Evolutionary conservation across 2,888 invertebrate species (phyloP).

Genomic region (Yponomeuta cagnagella): DNA sequence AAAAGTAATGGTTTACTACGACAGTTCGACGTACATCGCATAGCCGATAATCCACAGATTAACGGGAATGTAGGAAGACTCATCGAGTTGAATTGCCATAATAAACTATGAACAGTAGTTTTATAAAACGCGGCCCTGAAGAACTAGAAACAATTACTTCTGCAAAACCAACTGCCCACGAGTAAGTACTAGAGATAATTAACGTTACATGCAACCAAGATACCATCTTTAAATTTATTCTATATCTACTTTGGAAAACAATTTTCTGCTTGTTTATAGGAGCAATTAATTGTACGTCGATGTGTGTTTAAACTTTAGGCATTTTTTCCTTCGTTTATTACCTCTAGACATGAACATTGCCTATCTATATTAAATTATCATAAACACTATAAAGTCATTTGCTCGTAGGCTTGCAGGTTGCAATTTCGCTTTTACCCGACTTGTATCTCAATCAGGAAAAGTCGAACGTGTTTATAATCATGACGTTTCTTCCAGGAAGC

Average conservation of each 20-base stretch:
- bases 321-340: background rate
- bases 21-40: too few relatives aligned
- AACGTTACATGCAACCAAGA: background rate
- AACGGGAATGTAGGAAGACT: too few relatives aligned
- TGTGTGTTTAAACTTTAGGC: background rate
- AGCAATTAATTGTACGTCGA: background rate
- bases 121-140: too few relatives aligned
- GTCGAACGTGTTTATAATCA: background rate
- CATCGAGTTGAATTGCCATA: too few relatives aligned
- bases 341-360: background rate
- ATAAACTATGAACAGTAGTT: too few relatives aligned
- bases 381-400: background rate
- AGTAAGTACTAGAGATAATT: too few relatives aligned
- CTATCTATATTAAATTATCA: conserved; percentile 3
- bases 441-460: background rate
- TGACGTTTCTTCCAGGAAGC: background rate
- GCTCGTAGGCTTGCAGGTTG: background rate
- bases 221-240: background rate
- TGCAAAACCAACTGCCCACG: too few relatives aligned
- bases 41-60: too few relatives aligned
- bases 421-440: background rate
- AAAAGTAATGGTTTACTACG: too few relatives aligned
- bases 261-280: background rate
- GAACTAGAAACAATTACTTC: too few relatives aligned
- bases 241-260: background rate